These are phyloP conservation scores for Manis javanica DNA, from an alignment of 2,797 vertebrate genomes.

Conservation along the genomic window DNA sequence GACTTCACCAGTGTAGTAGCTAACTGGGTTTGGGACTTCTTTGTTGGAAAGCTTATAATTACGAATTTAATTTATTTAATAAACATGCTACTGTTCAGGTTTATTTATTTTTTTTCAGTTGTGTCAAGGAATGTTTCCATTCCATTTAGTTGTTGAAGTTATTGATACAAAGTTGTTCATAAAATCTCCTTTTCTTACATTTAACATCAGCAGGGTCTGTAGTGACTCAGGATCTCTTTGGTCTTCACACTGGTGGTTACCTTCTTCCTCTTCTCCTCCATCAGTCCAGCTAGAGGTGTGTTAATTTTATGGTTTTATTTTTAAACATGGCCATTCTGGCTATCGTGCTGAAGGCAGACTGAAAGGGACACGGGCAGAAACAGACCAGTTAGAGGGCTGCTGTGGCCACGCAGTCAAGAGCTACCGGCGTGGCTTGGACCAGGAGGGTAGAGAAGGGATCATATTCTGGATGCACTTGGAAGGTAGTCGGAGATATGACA, in stretches of 20 bases:
- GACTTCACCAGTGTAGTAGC: not conserved
- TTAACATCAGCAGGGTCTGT: not conserved
- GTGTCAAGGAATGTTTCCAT: not conserved
- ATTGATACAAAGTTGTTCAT: no score
- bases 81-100: not conserved
- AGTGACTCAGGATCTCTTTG: fast-evolving
- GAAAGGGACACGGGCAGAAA: not conserved
- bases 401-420: no score
- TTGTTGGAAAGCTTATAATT: not conserved
- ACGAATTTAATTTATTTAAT: not conserved
- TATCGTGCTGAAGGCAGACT: not conserved
- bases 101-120: not conserved
- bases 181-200: not conserved
- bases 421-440: fast-evolving
- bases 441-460: not conserved
- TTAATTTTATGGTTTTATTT: not conserved
- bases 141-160: not conserved
- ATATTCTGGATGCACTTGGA: not conserved
- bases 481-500: not conserved
- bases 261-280: not conserved
- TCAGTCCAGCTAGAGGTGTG: not conserved
- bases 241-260: not conserved
- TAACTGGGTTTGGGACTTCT: not conserved
- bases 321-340: not conserved
- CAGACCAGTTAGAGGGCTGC: no score